Evolutionary conservation across 2,888 invertebrate species (phyloP).

Genomic region (Leucophenga maculata): DNA sequence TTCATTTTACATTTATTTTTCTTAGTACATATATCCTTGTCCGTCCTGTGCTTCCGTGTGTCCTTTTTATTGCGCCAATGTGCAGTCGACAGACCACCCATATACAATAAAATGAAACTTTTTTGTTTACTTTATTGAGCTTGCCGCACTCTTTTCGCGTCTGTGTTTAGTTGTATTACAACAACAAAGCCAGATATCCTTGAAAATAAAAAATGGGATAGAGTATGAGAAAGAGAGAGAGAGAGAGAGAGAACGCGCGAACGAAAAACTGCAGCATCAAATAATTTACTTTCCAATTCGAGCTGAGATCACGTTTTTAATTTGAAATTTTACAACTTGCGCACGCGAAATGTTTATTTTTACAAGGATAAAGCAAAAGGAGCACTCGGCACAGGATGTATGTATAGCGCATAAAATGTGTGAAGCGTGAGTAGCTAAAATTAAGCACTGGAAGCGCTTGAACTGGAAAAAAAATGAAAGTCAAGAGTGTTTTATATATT

Average conservation of each 20-base stretch:
- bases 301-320: constrained; percentile 71
- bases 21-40: constrained; percentile 38
- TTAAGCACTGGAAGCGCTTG: too few species aligned
- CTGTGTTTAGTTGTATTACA: constrained; percentile 25
- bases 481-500: too few species aligned
- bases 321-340: constrained; percentile 70
- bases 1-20: constrained; percentile 24
- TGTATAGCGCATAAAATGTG: too few species aligned
- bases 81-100: constrained; percentile 29
- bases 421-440: too few species aligned
- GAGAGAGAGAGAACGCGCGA: neutral
- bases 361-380: constrained; percentile 29
- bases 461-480: too few species aligned
- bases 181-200: too few species aligned
- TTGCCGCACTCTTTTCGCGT: constrained; percentile 61
- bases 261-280: constrained; percentile 61
- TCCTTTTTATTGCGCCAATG: constrained; percentile 56
- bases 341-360: constrained; percentile 66
- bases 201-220: neutral
- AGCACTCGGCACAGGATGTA: too few species aligned
- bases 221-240: neutral
- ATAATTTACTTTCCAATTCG: constrained; percentile 68
- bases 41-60: neutral
- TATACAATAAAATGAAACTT: neutral
- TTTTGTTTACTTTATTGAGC: constrained; percentile 58